phyloP scores from a whole-genome alignment of 64 coral and sea anemone species.

The Astreopora myriophthalma region DNA sequence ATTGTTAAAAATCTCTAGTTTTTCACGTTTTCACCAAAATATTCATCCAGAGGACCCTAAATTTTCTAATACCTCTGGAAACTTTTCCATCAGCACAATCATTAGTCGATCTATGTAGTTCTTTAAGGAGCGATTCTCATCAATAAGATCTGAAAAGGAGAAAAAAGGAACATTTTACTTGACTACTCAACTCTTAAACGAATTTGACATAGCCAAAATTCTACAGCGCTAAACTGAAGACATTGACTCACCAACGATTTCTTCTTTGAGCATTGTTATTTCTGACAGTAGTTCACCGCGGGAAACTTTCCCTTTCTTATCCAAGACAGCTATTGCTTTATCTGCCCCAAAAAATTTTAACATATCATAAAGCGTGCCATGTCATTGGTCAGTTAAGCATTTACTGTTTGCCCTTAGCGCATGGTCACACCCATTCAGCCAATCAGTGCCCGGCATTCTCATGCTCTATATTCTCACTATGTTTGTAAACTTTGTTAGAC shows the following conservation, averaged over 20 bases:
- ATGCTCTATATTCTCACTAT: too few species aligned
- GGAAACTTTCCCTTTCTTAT: constrained; percentile 16
- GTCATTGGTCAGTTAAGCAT: too few species aligned
- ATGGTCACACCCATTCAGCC: too few species aligned
- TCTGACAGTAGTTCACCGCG: constrained; percentile 8
- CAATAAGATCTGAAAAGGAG: constrained; percentile 45
- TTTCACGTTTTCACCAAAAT: not conserved
- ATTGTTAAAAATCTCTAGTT: not conserved
- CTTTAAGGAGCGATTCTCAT: constrained; percentile 51
- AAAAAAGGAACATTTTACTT: not conserved
- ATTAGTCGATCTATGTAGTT: constrained; percentile 66
- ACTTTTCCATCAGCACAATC: constrained; percentile 61
- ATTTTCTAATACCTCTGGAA: constrained; percentile 59
- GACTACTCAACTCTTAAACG: too few species aligned
- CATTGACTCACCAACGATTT: constrained; percentile 6
- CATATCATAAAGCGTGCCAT: too few species aligned
- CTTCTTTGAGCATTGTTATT: constrained; percentile 26
- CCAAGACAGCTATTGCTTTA: not conserved
- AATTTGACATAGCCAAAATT: too few species aligned
- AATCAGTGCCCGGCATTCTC: too few species aligned
- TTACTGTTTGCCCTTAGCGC: too few species aligned
- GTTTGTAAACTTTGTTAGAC: too few species aligned
- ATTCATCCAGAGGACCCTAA: not conserved
- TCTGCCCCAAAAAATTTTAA: not conserved
- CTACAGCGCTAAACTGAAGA: not conserved